A percentile compares a stretch with the other conserved stretches of the same genome.
phyloP scores from a whole-genome alignment of 2,113 vertebrate genomes.

The Edolisoma coerulescens region DNA sequence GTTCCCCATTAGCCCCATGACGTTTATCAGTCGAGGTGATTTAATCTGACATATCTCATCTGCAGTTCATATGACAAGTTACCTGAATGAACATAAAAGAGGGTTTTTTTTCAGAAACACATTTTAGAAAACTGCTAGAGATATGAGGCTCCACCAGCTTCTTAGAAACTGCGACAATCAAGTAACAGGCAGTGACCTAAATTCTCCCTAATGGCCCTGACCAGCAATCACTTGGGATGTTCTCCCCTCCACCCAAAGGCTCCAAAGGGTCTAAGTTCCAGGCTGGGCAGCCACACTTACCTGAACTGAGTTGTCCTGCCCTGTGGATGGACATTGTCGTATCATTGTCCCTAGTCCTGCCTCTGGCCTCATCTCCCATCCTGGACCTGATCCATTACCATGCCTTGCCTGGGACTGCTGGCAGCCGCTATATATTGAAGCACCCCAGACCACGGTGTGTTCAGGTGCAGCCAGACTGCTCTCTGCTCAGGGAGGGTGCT shows the following conservation, averaged over 20 bases:
- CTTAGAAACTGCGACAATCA: not conserved
- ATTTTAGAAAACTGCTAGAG: not conserved
- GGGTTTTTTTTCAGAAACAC: not conserved
- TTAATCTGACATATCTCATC: not conserved
- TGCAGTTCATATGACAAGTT: not conserved
- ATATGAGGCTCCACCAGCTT: not conserved
- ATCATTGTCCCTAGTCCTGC: not conserved
- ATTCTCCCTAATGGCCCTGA: no score
- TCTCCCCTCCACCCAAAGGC: not conserved
- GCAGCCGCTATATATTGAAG: not conserved
- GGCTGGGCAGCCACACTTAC: not conserved
- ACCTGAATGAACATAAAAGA: not conserved
- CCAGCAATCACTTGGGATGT: not conserved
- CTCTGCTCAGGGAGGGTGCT: not conserved
- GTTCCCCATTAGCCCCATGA: not conserved
- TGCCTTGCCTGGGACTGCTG: not conserved
- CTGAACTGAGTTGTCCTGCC: not conserved
- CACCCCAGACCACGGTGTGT: accelerated
- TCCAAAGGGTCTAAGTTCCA: not conserved
- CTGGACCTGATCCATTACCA: not conserved
- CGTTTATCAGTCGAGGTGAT: not conserved
- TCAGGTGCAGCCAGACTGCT: not conserved
- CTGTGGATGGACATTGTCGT: not conserved
- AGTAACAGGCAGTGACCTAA: not conserved
- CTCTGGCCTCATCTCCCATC: not conserved